Percentiles rank a stretch among this genome's conserved stretches.
Conservation (phyloP, 2,888 invertebrate genomes). For the Epinotia ramella region DNA sequence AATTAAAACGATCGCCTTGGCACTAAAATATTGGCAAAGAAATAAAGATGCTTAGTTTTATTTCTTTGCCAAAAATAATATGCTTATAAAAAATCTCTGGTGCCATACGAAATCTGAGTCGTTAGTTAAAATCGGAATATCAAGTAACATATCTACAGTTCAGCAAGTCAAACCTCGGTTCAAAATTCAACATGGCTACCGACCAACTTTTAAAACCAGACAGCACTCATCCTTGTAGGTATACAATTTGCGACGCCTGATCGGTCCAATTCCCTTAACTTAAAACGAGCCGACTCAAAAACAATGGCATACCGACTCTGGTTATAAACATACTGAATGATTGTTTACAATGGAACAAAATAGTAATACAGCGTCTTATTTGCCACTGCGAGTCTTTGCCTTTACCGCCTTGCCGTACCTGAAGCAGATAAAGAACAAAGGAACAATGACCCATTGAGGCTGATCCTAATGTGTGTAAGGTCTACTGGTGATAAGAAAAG, state of each 20-base stretch:
- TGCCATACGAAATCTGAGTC: neutral
- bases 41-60: no score
- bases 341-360: conserved; percentile 68
- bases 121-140: neutral
- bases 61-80: neutral
- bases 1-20: no score
- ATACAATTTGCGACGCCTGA: conserved; percentile 34
- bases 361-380: conserved; percentile 68
- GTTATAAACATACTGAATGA: conserved; percentile 61
- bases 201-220: conserved; percentile 31
- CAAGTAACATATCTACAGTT: neutral
- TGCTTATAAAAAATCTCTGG: neutral
- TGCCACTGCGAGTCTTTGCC: conserved; percentile 74
- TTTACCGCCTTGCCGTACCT: conserved; percentile 26
- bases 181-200: neutral
- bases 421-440: conserved; percentile 13
- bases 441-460: conserved; percentile 32
- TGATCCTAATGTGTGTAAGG: conserved; percentile 21
- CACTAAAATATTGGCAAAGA: no score
- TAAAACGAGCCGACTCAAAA: conserved; percentile 62
- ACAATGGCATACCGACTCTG: conserved; percentile 62
- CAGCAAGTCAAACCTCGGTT: neutral
- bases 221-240: conserved; percentile 43
- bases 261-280: conserved; percentile 47
- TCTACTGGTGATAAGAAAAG: conserved; percentile 27